Evolutionary conservation across 2,113 vertebrate species (phyloP).

Genomic region (Suncus etruscus): DNA sequence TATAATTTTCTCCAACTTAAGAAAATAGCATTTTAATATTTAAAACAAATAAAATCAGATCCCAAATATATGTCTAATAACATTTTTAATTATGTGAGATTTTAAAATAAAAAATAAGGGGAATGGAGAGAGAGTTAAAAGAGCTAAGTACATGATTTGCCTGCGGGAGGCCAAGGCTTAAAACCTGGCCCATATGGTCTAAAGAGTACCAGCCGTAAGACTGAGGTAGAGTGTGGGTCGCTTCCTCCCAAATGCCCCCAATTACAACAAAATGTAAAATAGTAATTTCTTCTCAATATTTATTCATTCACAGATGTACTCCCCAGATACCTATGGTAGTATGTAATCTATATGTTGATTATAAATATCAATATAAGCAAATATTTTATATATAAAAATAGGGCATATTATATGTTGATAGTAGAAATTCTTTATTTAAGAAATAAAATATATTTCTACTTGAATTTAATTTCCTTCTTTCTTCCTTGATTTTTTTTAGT

Average conservation of each 20-base stretch:
- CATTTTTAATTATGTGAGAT: slow-evolving; percentile 4
- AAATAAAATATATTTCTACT: neutral
- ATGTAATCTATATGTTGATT: neutral
- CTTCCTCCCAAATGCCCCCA: neutral
- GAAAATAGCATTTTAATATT: neutral
- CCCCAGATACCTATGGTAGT: neutral
- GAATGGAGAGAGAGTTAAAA: too few species aligned
- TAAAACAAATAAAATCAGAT: neutral
- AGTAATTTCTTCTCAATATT: too few species aligned
- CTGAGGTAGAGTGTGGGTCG: too few species aligned
- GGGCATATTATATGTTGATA: too few species aligned
- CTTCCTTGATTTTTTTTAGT: neutral
- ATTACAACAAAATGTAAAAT: too few species aligned
- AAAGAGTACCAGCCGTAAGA: too few species aligned
- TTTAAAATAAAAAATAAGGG: neutral
- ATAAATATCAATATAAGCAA: neutral
- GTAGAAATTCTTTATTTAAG: too few species aligned
- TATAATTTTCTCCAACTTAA: slow-evolving; percentile 15
- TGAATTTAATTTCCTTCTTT: neutral
- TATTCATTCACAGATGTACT: neutral
- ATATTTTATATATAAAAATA: neutral
- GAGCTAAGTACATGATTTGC: too few species aligned
- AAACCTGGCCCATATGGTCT: too few species aligned
- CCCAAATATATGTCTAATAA: neutral
- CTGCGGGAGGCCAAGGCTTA: too few species aligned